These are phyloP conservation scores for Lineus longissimus DNA, from an alignment of 1,140 invertebrate species.

Conservation along the genomic window DNA sequence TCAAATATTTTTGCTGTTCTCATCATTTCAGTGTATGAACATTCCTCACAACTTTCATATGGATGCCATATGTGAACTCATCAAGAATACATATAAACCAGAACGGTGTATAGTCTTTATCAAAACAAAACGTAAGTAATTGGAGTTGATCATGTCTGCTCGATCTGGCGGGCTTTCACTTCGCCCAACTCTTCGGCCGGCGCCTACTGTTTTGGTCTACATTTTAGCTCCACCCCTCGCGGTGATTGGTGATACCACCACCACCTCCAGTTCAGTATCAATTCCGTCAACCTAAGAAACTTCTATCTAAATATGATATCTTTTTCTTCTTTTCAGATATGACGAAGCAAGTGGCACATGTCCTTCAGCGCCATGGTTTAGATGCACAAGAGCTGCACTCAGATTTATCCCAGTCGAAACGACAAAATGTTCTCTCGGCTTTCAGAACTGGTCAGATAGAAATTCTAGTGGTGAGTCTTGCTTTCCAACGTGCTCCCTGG, in stretches of 20 bases:
- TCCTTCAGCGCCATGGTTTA: neutral
- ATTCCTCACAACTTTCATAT: neutral
- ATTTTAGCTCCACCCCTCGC: too few relatives aligned
- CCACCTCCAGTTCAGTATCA: too few relatives aligned
- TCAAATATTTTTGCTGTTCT: too few relatives aligned
- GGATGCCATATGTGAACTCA: neutral
- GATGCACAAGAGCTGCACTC: neutral
- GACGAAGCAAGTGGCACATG: neutral
- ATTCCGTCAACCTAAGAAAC: too few relatives aligned
- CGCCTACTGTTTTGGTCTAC: too few relatives aligned
- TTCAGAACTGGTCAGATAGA: neutral
- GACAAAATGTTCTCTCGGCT: neutral
- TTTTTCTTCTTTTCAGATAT: neutral
- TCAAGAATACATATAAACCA: neutral
- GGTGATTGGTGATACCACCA: too few relatives aligned
- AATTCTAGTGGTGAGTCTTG: neutral
- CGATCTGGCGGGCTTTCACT: too few relatives aligned
- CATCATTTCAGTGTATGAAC: too few relatives aligned
- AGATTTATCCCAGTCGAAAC: neutral
- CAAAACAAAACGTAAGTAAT: neutral
- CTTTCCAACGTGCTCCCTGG: neutral
- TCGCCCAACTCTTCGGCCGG: too few relatives aligned
- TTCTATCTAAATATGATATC: neutral
- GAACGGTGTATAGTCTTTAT: neutral
- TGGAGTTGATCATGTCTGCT: neutral